phyloP scores from a whole-genome alignment of 2,888 invertebrate species.

The Lepidocyrtoides sp. region DNA sequence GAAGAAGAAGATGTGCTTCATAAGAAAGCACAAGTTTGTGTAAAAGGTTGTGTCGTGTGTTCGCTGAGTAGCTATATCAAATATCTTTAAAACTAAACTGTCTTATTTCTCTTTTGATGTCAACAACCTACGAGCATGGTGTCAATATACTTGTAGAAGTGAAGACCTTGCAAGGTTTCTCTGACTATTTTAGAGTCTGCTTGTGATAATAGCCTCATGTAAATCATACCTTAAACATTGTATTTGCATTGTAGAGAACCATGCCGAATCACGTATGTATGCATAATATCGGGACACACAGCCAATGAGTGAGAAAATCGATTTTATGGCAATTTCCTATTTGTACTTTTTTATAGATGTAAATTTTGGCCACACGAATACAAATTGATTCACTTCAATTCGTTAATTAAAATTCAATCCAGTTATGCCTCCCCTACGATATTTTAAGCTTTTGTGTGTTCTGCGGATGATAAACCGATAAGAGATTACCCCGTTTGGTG shows the following conservation, averaged over 20 bases:
- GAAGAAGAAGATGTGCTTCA: neutral
- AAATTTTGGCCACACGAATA: slow-evolving; percentile 34
- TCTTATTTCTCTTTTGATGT: slow-evolving; percentile 52
- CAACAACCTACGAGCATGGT: slow-evolving; percentile 76
- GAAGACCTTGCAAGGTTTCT: slow-evolving; percentile 79
- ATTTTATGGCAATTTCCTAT: slow-evolving; percentile 16
- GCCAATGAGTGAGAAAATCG: slow-evolving; percentile 25
- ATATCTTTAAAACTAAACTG: neutral
- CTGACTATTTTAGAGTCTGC: neutral
- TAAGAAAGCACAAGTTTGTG: neutral
- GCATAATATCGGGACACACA: no score
- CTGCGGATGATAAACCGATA: neutral
- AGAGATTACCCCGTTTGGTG: neutral
- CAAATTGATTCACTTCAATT: neutral
- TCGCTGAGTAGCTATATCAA: neutral
- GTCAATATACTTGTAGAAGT: slow-evolving; percentile 70
- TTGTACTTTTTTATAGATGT: neutral
- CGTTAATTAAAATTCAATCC: slow-evolving; percentile 63
- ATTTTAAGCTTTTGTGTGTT: neutral
- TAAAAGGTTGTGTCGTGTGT: slow-evolving; percentile 40
- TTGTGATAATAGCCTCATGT: neutral
- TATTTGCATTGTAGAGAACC: neutral
- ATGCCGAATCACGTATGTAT: neutral
- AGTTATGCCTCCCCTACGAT: slow-evolving; percentile 58
- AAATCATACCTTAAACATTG: slow-evolving; percentile 10